phyloP scores from a whole-genome alignment of 1,140 invertebrate genomes.

The Dryas iulia region DNA sequence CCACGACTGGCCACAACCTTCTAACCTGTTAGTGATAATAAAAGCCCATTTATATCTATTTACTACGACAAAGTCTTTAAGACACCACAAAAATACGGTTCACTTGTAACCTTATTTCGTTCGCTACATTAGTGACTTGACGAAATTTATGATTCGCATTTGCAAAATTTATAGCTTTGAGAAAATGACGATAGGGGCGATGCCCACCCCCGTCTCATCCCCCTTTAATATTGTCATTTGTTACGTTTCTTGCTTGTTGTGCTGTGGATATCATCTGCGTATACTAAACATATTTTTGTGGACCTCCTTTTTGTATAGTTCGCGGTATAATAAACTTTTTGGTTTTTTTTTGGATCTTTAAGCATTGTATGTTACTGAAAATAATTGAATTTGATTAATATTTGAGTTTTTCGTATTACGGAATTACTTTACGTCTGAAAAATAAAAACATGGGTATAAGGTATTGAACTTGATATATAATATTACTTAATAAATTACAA shows the following conservation, averaged over 20 bases:
- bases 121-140: constrained; percentile 61
- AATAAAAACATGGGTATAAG: too few relatives aligned
- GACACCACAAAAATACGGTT: constrained; percentile 18
- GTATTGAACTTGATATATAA: too few relatives aligned
- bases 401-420: too few relatives aligned
- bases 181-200: constrained; percentile 43
- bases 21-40: not conserved
- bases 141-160: constrained; percentile 67
- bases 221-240: constrained; percentile 30
- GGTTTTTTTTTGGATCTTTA: too few relatives aligned
- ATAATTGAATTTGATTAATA: too few relatives aligned
- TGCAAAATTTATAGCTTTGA: constrained; percentile 57
- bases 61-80: constrained; percentile 11
- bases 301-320: not conserved
- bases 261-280: not conserved
- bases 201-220: not conserved
- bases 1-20: not conserved
- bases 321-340: too few relatives aligned
- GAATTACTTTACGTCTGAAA: too few relatives aligned
- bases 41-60: constrained; percentile 5
- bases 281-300: not conserved
- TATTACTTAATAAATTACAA: too few relatives aligned
- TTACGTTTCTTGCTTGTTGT: constrained; percentile 18
- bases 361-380: too few relatives aligned
- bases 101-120: constrained; percentile 26